Evolutionary conservation across 1,140 invertebrate species (phyloP), one percentile per base, ranked within the genome.

Genomic region (Zaprionus kolodkinae): DNA sequence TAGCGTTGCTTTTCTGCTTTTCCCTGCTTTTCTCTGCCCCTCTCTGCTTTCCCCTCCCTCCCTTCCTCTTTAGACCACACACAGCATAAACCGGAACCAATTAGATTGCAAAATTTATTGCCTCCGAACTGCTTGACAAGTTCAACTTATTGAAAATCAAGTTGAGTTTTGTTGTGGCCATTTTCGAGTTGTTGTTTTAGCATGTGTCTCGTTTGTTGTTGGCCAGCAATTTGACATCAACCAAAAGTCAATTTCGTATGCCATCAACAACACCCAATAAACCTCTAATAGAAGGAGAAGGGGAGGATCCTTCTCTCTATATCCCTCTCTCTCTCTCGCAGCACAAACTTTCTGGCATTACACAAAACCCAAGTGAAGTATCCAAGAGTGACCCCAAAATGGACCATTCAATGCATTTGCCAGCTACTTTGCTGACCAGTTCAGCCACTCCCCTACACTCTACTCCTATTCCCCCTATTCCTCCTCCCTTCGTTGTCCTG

Each of bases 211-310:
- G 9, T 3, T 65, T 45, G 70, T 68, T 72, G 63, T 65, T 65
- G 64, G 43, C 60, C 50, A 50, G 67, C 76, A 79, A 79, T 75
- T 89, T 87, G 83, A 89, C 83, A 88, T 66, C 72, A 67, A 89
- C 79, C 80, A 82, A 84, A 89, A 88, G 84, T 88, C 84, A 88
- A 88, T 88, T 89, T 89, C 52, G 85, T 88, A 75, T 72, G 68
- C 84, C 84, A 84, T 89, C 80, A 88, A 84, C 73, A 75, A 65
- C 84, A 88, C 84, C 84, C 84, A 89, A 88, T 89, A 88, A 88
- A 50, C 73, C 72, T 74, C 68, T 77, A 78, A 84, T 73, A 78
- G 62, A 71, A 13, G 54, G 35, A 43, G 40, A 65, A 11, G 36
- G 3, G 10, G 3, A 11, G 2, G 3, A 1, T 40, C 13, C n/a